These are phyloP conservation scores for Bubalus kerabau DNA, from an alignment of 2,113 vertebrate genomes.

Conservation along the genomic window DNA sequence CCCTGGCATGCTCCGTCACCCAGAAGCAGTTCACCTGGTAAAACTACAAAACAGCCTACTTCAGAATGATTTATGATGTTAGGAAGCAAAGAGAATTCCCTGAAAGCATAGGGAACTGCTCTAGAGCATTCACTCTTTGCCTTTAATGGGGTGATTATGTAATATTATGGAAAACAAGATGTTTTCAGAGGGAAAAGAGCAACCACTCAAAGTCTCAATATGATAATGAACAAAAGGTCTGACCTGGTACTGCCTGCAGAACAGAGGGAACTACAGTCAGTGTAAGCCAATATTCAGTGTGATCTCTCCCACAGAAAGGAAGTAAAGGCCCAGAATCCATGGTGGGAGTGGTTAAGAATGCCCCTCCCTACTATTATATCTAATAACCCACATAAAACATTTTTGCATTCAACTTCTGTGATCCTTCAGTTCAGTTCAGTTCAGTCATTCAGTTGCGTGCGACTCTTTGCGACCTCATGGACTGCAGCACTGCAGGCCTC, in stretches of 20 bases:
- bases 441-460: accelerated
- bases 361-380: background rate
- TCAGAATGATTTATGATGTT: background rate
- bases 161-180: background rate
- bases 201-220: background rate
- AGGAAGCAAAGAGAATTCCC: background rate
- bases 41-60: background rate
- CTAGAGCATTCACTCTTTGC: background rate
- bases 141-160: background rate
- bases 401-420: background rate
- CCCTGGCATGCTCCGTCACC: background rate
- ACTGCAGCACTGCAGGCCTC: background rate
- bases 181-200: background rate
- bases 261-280: background rate
- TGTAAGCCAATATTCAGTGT: background rate
- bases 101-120: background rate
- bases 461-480: background rate
- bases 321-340: background rate
- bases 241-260: background rate
- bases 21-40: background rate
- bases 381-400: background rate
- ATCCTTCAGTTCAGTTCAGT: background rate
- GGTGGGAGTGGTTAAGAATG: background rate
- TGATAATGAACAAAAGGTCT: background rate
- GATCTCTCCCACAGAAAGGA: background rate